A percentile compares a stretch with the other conserved stretches of the same genome.
phyloP scores from a whole-genome alignment of 2,888 invertebrate genomes.

The Brachycybe producta region DNA sequence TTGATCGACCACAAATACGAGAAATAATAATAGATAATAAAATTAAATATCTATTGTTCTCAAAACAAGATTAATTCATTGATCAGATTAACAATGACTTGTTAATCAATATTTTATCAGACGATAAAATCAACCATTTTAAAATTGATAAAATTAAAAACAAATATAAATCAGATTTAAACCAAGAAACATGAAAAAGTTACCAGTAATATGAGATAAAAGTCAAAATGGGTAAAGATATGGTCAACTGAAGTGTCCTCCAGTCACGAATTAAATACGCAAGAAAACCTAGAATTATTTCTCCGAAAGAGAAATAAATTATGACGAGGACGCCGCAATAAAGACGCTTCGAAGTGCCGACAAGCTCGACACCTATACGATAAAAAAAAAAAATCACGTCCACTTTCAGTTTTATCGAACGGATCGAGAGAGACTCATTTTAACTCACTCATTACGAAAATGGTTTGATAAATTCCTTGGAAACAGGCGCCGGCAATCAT shows the following conservation, averaged over 20 bases:
- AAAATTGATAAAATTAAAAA: background rate
- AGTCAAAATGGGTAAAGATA: constrained; percentile 43
- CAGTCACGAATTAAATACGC: constrained; percentile 53
- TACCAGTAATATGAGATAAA: constrained; percentile 10
- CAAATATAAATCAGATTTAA: no score
- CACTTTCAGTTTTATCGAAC: no score
- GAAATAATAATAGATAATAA: no score
- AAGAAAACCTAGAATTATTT: constrained; percentile 48
- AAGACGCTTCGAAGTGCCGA: constrained; percentile 46
- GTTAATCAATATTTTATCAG: no score
- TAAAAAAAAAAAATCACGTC: background rate
- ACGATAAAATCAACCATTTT: constrained; percentile 1
- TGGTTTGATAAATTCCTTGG: constrained; percentile 12
- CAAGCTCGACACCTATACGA: constrained; percentile 46
- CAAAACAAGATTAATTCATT: no score
- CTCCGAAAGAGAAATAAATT: constrained; percentile 55
- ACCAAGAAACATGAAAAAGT: background rate
- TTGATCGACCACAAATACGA: no score
- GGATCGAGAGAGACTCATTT: background rate
- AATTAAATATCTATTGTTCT: no score
- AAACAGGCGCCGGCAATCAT: constrained; percentile 7
- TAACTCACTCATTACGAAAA: constrained; percentile 11
- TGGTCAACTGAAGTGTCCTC: constrained; percentile 51
- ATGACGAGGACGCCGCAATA: constrained; percentile 51
- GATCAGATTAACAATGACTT: no score